Conservation (phyloP, 2,888 invertebrate genomes). For the Hydraecia micacea region DNA sequence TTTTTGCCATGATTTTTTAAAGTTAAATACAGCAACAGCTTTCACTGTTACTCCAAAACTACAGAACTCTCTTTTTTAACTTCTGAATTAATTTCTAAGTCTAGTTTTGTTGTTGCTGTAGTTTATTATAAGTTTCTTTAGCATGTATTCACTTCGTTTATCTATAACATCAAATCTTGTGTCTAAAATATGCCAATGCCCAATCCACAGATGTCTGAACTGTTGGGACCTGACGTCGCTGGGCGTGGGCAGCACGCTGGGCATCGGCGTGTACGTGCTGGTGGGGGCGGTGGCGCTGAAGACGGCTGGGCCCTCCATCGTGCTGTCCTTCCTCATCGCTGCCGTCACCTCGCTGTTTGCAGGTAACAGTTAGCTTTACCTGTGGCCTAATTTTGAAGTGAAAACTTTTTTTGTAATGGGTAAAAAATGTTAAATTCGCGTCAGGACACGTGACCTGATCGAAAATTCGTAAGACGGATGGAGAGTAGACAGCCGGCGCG, state of each 20-base stretch:
- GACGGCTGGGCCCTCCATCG: constrained; percentile 95
- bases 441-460: too few relatives aligned
- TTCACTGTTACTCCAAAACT: background rate
- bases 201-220: constrained; percentile 91
- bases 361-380: constrained; percentile 87
- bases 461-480: too few relatives aligned
- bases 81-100: background rate
- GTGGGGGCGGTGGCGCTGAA: constrained; percentile 94
- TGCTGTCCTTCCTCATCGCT: constrained; percentile 96
- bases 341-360: constrained; percentile 96
- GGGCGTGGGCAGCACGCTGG: constrained; percentile 95
- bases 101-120: background rate
- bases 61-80: background rate
- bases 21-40: background rate
- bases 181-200: background rate
- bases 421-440: too few relatives aligned
- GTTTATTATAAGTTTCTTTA: background rate
- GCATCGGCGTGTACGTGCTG: constrained; percentile 97
- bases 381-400: background rate
- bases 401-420: too few relatives aligned
- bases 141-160: background rate
- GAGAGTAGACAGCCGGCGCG: too few relatives aligned
- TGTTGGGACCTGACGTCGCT: constrained; percentile 94
- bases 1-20: background rate
- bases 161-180: background rate